These are phyloP conservation scores for Euplexia lucipara DNA, from an alignment of 2,888 invertebrate genomes.

Conservation along the genomic window DNA sequence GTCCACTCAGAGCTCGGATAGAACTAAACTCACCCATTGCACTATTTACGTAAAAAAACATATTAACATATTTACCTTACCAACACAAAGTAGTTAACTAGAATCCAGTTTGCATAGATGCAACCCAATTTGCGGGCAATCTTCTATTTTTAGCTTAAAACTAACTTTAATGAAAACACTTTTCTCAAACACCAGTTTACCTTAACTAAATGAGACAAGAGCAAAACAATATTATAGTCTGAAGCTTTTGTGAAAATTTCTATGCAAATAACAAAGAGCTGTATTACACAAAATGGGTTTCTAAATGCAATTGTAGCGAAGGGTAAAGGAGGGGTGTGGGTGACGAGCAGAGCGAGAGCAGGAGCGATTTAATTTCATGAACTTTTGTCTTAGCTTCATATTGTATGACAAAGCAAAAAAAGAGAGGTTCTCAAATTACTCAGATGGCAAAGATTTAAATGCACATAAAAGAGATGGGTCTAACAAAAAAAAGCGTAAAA, in stretches of 20 bases:
- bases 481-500: no score
- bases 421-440: no score
- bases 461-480: no score
- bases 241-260: constrained; percentile 69
- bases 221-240: constrained; percentile 53
- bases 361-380: constrained; percentile 8
- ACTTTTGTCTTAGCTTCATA: no score
- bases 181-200: constrained; percentile 26
- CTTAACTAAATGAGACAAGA: constrained; percentile 33
- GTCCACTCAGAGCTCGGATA: no score
- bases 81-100: constrained; percentile 9
- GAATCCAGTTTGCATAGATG: background rate
- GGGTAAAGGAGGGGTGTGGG: background rate
- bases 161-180: constrained; percentile 31
- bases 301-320: constrained; percentile 77
- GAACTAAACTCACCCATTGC: background rate
- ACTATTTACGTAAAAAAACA: background rate
- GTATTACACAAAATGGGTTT: constrained; percentile 75
- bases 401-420: no score
- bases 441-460: no score
- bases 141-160: constrained; percentile 20
- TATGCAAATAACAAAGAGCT: constrained; percentile 75
- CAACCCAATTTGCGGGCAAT: constrained; percentile 18
- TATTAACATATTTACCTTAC: constrained; percentile 1
- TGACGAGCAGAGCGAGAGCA: constrained; percentile 27